A percentile compares a stretch with the other conserved stretches of the same genome.
phyloP scores from a whole-genome alignment of 2,888 invertebrate species.

The Aphodius sticticus region DNA sequence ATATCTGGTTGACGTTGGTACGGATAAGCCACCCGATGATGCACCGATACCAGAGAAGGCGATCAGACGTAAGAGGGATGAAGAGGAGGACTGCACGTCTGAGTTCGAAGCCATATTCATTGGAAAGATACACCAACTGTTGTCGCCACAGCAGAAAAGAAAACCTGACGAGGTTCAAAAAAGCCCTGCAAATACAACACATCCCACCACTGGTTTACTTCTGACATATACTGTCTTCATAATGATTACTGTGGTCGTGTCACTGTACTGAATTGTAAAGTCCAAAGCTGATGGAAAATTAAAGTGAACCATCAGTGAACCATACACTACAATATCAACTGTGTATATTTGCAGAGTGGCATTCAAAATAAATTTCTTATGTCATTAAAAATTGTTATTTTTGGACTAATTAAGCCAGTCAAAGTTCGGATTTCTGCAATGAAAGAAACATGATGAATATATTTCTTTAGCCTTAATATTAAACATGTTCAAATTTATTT shows the following conservation, averaged over 20 bases:
- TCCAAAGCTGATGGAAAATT: too few relatives aligned
- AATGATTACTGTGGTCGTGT: neutral
- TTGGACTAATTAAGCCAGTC: too few relatives aligned
- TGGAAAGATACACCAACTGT: neutral
- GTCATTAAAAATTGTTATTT: too few relatives aligned
- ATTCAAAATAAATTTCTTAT: too few relatives aligned
- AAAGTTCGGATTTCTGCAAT: too few relatives aligned
- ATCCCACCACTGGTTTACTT: neutral
- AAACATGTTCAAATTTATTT: too few relatives aligned
- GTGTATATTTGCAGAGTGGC: too few relatives aligned
- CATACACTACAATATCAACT: too few relatives aligned
- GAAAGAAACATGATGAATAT: too few relatives aligned
- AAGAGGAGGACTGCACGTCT: neutral
- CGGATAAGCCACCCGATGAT: neutral
- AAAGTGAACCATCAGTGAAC: too few relatives aligned
- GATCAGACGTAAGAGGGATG: neutral
- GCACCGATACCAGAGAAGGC: neutral
- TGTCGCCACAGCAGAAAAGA: neutral
- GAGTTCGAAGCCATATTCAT: neutral
- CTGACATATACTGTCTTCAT: neutral
- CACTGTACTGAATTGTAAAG: neutral
- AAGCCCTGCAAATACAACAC: neutral
- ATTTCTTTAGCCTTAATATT: too few relatives aligned
- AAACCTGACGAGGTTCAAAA: neutral
- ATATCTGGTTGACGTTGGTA: neutral